Evolutionary conservation across 2,797 vertebrate genomes (phyloP), one percentile per base, ranked within the genome.

Genomic region (Muraenolepis orangiensis): DNA sequence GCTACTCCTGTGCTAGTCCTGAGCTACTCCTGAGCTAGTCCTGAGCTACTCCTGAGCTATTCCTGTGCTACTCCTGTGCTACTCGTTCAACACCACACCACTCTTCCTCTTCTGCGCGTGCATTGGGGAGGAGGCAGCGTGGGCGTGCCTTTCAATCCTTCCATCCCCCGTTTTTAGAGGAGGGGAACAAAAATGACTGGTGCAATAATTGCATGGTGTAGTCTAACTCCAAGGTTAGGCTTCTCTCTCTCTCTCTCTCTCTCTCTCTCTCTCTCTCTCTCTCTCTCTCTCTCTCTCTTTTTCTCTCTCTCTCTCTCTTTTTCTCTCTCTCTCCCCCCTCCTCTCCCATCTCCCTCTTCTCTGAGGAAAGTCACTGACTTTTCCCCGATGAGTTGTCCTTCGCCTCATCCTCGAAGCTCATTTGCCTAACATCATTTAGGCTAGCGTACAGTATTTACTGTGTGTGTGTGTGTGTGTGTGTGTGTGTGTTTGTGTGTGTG

Each of bases 41-140:
- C n/a, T n/a, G n/a, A n/a, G n/a, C n/a, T n/a, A n/a, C n/a, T n/a
- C n/a, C n/a, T n/a, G n/a, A n/a, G n/a, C n/a, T n/a, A n/a, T n/a
- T n/a, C n/a, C n/a, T n/a, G n/a, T n/a, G n/a, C n/a, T n/a, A n/a
- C n/a, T n/a, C n/a, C n/a, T n/a, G n/a, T n/a, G n/a, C n/a, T n/a
- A n/a, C n/a, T n/a, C n/a, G n/a, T n/a, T n/a, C 36, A 67, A 20
- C 64, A 18, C 46, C 32, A 61, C 72, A 61, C 20, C 70, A 36
- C 68, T 40, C 76, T 29, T 61, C 66, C 68, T 40, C 76, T 29
- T 61, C 66, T 29, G 28, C 68, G 26, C 75, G 61, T 42, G 10
- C 74, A 28, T 4, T 36, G 51, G 34, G 4, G 32, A 40, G 40
- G 36, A 66, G 36, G 46, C 0, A 31, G 30, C 79, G 42, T 28